These are phyloP conservation scores for Lytechinus pictus DNA, from an alignment of 35 echinoderm and acorn worm genomes.

Conservation along the genomic window DNA sequence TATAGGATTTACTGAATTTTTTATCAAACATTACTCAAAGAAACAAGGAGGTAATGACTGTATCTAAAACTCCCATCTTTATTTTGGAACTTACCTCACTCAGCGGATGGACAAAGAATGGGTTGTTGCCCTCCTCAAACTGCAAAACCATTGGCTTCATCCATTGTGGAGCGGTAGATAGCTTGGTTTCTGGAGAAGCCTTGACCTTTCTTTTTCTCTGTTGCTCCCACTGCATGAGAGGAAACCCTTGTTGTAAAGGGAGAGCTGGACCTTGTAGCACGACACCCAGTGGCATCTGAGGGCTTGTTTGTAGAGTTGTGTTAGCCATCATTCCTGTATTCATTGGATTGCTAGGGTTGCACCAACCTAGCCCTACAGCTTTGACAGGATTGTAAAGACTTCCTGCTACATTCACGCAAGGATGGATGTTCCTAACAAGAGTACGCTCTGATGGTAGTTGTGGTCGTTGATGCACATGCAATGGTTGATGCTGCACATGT, in stretches of 20 bases:
- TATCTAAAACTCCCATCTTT: neutral
- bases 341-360: too few relatives aligned
- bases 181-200: neutral
- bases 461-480: neutral
- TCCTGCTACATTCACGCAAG: too few relatives aligned
- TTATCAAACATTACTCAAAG: neutral
- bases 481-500: neutral
- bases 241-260: neutral
- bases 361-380: too few relatives aligned
- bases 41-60: neutral
- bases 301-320: neutral
- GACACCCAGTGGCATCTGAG: neutral
- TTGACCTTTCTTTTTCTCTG: neutral
- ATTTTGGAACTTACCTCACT: slow-evolving; percentile 22
- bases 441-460: neutral
- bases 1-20: neutral
- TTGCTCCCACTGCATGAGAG: neutral
- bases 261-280: neutral
- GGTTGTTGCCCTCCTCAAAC: neutral
- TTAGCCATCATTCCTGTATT: neutral
- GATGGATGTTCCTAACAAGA: neutral
- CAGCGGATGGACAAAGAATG: neutral
- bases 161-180: neutral
- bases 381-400: too few relatives aligned
- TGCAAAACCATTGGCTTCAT: slow-evolving; percentile 22